phyloP scores from a whole-genome alignment of 1,140 invertebrate genomes.

The Camponotus floridanus region DNA sequence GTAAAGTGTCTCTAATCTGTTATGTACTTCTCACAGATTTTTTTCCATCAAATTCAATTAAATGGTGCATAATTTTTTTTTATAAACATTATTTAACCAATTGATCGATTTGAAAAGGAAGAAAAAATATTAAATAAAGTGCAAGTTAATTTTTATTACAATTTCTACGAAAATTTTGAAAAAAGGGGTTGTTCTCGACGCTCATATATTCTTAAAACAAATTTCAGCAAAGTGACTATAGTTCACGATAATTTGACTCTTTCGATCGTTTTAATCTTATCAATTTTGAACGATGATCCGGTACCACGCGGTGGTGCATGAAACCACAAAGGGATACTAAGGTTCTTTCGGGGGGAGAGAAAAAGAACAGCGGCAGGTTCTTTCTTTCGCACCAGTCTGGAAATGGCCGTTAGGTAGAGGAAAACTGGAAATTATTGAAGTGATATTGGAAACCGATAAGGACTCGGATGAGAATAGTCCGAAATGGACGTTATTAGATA shows the following conservation, averaged over 20 bases:
- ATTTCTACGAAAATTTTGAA: background rate
- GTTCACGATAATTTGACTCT: conserved; percentile 70
- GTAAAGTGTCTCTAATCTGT: background rate
- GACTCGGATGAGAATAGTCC: conserved; percentile 70
- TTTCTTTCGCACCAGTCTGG: conserved; percentile 57
- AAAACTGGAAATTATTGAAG: conserved; percentile 71
- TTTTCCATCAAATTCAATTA: background rate
- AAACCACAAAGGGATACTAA: conserved; percentile 28
- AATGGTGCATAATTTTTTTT: background rate
- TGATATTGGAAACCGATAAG: conserved; percentile 76
- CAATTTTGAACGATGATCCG: conserved; percentile 68
- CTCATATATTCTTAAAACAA: conserved; percentile 23
- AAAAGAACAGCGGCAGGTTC: background rate
- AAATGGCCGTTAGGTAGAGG: conserved; percentile 61
- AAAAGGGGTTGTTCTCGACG: background rate
- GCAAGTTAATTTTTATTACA: background rate
- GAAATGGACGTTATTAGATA: conserved; percentile 69
- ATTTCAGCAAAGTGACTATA: conserved; percentile 48
- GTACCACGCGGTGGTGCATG: conserved; percentile 31
- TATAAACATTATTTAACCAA: background rate
- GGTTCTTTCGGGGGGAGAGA: background rate
- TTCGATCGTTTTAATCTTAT: conserved; percentile 71
- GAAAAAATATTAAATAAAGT: background rate
- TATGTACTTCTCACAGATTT: background rate
- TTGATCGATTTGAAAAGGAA: background rate